phyloP scores from a whole-genome alignment of 2,888 invertebrate species.

The Mantis religiosa region DNA sequence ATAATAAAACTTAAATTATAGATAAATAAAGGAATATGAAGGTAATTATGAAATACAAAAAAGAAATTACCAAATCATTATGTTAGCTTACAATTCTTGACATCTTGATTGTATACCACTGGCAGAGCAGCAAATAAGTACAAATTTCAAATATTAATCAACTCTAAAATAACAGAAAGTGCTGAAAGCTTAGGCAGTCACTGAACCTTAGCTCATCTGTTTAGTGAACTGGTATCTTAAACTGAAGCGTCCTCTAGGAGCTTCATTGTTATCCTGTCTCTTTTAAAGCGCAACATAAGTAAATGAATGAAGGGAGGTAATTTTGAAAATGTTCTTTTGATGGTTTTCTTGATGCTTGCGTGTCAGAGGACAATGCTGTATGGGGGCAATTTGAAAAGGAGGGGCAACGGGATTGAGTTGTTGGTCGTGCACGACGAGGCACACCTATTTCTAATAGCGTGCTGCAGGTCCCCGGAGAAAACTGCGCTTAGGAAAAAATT shows the following conservation, averaged over 20 bases:
- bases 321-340: constrained; percentile 16
- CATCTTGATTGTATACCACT: too few relatives aligned
- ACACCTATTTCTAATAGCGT: neutral
- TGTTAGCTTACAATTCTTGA: too few relatives aligned
- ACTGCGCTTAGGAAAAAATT: too few relatives aligned
- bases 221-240: neutral
- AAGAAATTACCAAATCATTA: too few relatives aligned
- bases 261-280: neutral
- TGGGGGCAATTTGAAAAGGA: constrained; percentile 7
- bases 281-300: constrained; percentile 4
- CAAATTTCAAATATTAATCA: too few relatives aligned
- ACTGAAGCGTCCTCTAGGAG: neutral
- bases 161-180: neutral
- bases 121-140: too few relatives aligned
- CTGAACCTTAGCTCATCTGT: neutral
- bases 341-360: neutral
- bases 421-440: neutral
- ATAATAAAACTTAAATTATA: too few relatives aligned
- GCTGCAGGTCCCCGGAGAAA: neutral
- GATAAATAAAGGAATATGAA: too few relatives aligned
- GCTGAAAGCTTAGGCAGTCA: neutral
- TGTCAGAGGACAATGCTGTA: constrained; percentile 1
- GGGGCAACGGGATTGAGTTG: constrained; percentile 8
- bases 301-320: constrained; percentile 16
- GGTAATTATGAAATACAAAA: too few relatives aligned